Base-by-base conservation (phyloP, 2,113 vertebrate genomes). In the Anoplopoma fimbria region DNA sequence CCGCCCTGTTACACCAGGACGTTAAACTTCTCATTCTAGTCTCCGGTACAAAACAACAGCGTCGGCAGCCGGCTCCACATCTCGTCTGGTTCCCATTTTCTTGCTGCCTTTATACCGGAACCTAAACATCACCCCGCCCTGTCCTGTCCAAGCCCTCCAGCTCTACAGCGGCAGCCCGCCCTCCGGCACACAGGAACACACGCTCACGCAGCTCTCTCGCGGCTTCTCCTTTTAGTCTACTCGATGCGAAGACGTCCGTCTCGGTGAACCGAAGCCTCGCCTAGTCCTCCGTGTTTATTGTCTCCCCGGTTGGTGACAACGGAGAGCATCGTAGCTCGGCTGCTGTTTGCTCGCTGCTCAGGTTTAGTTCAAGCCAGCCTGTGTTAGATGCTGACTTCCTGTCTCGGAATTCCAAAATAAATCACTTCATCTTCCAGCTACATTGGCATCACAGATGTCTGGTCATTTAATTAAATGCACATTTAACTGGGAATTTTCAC, bases 81-180 rank as follows among this genome's bases (percentile, higher is more conserved):
- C 86, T 81, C 79, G 82, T 86, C 81, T 86, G 84, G 67, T 77
- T 88, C 88, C 87, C 91, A 91, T 94, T 90, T 91, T 90, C 55
- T 89, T 31, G 79, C 85, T 75, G 85, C 65, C 69, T 91, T 93
- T 89, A 89, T 90, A 93, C 92, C 93, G 93, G 92, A 94, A 93
- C 91, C 87, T 57, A 61, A 89, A 89, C 94, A 93, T 94, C 89
- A 89, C 90, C 92, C 91, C 91, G 92, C 94, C 93, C 93, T 74
- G 88, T 71, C 78, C 88, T 15, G 77, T 69, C 69, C 73, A 73
- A 81, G 80, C 79, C 38, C 55, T 3, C 21, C 60, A 15, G 77
- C 77, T n/a, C 29, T 14, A 5, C 67, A 12, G 76, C 60, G 25
- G 58, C 47, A 72, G 71, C 55, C 9, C n/a, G n/a, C n/a, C 74